These are phyloP conservation scores for Sciaenops ocellatus DNA, from an alignment of 2,797 vertebrate species.

Conservation along the genomic window DNA sequence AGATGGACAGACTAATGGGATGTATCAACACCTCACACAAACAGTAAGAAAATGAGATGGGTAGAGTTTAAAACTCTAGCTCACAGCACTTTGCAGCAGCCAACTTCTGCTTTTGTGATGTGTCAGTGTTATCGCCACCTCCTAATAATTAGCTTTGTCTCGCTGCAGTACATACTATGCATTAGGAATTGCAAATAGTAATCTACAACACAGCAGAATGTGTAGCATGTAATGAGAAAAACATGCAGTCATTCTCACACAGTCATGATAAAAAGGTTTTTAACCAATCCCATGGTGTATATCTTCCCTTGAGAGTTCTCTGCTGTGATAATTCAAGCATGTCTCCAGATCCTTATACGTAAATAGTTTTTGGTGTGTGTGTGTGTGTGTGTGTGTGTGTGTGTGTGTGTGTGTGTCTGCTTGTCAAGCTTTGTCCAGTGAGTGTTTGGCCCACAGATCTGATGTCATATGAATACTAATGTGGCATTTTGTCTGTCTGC, in stretches of 20 bases:
- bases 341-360: slow-evolving; percentile 35
- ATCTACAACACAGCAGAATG: slow-evolving; percentile 63
- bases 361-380: slow-evolving; percentile 23
- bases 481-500: slow-evolving; percentile 41
- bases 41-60: slow-evolving; percentile 56
- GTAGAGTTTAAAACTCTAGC: slow-evolving; percentile 56
- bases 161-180: slow-evolving; percentile 53
- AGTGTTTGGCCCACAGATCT: slow-evolving; percentile 53
- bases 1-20: slow-evolving; percentile 74
- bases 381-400: neutral
- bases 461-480: slow-evolving; percentile 67
- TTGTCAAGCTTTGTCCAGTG: slow-evolving; percentile 57
- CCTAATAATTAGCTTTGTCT: slow-evolving; percentile 77
- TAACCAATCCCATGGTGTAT: slow-evolving; percentile 28
- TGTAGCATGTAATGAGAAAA: slow-evolving; percentile 64
- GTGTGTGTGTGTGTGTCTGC: slow-evolving; percentile 22
- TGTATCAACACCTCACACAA: slow-evolving; percentile 63
- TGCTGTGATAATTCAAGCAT: slow-evolving; percentile 46
- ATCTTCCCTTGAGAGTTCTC: slow-evolving; percentile 22
- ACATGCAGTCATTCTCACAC: slow-evolving; percentile 24
- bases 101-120: slow-evolving; percentile 62
- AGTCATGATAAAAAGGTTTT: slow-evolving; percentile 37
- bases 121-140: slow-evolving; percentile 75
- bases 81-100: slow-evolving; percentile 59
- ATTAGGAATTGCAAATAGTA: slow-evolving; percentile 54